These are phyloP conservation scores for Neoitamus cyanurus DNA, from an alignment of 2,888 invertebrate genomes.

Conservation along the genomic window DNA sequence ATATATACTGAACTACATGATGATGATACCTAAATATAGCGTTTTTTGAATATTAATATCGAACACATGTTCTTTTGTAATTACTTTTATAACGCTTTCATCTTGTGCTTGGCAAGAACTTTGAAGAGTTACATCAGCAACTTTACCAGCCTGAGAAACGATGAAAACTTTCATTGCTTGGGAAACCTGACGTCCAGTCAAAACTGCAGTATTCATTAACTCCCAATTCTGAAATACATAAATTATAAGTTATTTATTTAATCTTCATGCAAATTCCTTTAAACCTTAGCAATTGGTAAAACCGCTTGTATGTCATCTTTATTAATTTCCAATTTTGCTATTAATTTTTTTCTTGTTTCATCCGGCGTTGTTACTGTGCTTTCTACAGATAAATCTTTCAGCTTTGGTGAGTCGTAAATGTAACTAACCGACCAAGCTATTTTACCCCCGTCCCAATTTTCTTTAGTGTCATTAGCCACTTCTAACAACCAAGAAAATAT, in stretches of 20 bases:
- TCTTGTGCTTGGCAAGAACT: slow-evolving; percentile 95
- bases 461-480: slow-evolving; percentile 82
- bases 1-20: slow-evolving; percentile 97
- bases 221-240: slow-evolving; percentile 82
- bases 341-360: slow-evolving; percentile 73
- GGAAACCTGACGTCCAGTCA: slow-evolving; percentile 93
- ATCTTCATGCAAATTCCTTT: neutral
- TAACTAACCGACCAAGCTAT: slow-evolving; percentile 89
- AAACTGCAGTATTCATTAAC: slow-evolving; percentile 92
- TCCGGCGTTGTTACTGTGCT: slow-evolving; percentile 60
- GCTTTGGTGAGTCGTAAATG: slow-evolving; percentile 71
- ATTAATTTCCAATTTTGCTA: slow-evolving; percentile 87
- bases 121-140: slow-evolving; percentile 94
- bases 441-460: slow-evolving; percentile 83
- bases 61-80: neutral
- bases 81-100: slow-evolving; percentile 94
- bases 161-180: slow-evolving; percentile 96
- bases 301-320: slow-evolving; percentile 95
- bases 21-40: slow-evolving; percentile 82
- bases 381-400: slow-evolving; percentile 60
- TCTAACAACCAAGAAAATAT: slow-evolving; percentile 93
- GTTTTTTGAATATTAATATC: neutral
- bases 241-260: neutral
- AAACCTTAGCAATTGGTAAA: slow-evolving; percentile 88
- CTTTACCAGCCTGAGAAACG: slow-evolving; percentile 92